Conservation (phyloP, 1,140 invertebrate genomes). For the Drosophila nannoptera region DNA sequence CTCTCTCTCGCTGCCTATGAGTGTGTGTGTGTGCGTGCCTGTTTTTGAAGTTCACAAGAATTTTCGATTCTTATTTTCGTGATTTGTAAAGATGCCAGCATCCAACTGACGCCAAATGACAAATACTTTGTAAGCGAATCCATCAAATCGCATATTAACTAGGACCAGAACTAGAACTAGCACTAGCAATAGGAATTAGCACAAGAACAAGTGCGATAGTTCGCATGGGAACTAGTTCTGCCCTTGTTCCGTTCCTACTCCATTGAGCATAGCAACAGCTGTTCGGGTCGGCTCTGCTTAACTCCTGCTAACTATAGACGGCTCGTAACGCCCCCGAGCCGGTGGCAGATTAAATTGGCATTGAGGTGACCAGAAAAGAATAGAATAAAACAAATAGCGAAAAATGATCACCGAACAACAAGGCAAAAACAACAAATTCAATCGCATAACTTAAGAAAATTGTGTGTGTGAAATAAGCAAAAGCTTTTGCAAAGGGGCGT, state of each 20-base stretch:
- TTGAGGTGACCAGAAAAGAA: conserved; percentile 70
- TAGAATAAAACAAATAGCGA: conserved; percentile 64
- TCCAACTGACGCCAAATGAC: conserved; percentile 30
- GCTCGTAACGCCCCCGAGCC: conserved; percentile 29
- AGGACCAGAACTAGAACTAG: conserved; percentile 1
- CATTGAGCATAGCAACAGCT: background rate
- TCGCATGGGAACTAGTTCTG: background rate
- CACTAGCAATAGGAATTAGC: background rate
- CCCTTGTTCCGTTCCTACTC: background rate
- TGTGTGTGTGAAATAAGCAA: conserved; percentile 58
- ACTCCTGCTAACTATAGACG: background rate
- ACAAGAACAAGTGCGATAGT: too few relatives aligned
- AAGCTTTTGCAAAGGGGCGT: conserved; percentile 33
- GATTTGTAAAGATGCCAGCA: conserved; percentile 44
- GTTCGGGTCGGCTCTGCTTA: background rate
- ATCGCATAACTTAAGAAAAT: conserved; percentile 44
- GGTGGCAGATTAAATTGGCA: conserved; percentile 71
- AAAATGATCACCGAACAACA: conserved; percentile 66
- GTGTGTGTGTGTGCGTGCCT: conserved; percentile 13
- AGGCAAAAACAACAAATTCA: conserved; percentile 27
- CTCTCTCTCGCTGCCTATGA: background rate
- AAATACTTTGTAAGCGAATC: conserved; percentile 22
- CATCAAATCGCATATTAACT: conserved; percentile 11
- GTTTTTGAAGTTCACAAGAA: conserved; percentile 63
- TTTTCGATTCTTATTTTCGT: too few relatives aligned